phyloP scores from a whole-genome alignment of 2,113 vertebrate species.

The Silurus meridionalis region DNA sequence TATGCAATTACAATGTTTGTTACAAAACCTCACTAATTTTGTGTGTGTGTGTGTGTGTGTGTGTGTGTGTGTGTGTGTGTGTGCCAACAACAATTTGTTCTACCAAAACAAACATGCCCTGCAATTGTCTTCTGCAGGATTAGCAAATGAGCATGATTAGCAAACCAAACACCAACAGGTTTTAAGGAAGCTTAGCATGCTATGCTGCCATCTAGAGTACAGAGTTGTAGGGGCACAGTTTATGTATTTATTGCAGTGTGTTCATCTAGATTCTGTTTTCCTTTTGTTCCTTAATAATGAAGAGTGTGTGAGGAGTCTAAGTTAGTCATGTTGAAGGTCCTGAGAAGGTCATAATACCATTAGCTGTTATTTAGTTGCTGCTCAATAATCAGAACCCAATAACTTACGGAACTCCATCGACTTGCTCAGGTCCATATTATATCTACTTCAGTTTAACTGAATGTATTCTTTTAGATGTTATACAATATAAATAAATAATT shows the following conservation, averaged over 20 bases:
- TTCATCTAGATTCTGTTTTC: neutral
- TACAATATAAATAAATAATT: neutral
- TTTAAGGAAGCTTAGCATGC: neutral
- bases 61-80: neutral
- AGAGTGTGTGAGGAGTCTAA: neutral
- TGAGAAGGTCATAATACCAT: no score
- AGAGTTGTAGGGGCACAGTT: constrained; percentile 3
- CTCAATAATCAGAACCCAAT: neutral
- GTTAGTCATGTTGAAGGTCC: neutral
- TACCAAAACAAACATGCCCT: neutral
- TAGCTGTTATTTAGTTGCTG: neutral
- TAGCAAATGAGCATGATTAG: neutral
- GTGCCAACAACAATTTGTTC: neutral
- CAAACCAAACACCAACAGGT: neutral
- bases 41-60: neutral
- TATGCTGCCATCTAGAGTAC: constrained; percentile 51
- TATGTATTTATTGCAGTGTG: neutral
- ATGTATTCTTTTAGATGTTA: neutral
- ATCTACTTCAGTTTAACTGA: neutral
- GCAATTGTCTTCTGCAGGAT: neutral
- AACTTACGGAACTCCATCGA: neutral
- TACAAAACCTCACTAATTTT: neutral
- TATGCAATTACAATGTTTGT: neutral
- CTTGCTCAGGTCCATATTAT: neutral
- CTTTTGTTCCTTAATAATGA: neutral